Base-by-base conservation (phyloP, 1,140 invertebrate genomes). In the Drosophila kurseongensis region DNA sequence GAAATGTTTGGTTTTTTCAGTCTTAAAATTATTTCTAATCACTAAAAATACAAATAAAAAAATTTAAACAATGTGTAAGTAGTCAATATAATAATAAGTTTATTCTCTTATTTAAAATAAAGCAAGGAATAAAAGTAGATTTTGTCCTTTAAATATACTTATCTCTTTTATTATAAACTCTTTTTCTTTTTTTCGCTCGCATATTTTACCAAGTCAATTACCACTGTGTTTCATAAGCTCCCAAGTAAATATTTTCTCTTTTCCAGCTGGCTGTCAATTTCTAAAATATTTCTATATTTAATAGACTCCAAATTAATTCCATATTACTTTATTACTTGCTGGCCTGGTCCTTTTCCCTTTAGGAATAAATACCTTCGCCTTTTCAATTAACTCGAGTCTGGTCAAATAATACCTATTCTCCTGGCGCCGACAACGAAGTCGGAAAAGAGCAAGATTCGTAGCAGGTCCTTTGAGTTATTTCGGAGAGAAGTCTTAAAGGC, bases 371-470 rank as follows among this genome's bases (percentile, higher is more conserved):
- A 63, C 59, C 72, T 63, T 57, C 32, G 52, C 40, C 57, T 81
- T 86, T 80, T 82, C 82, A 86, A 85, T 85, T 85, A 68, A 76
- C 74, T 75, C 44, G 54, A 54, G 50, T 42, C 74, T 76, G 73
- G 52, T 50, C 73, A 59, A 67, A 76, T 67, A 76, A 69, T 76
- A 67, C 62, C 52, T 69, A 52, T 45, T 75, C 60, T 51, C 36
- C 10, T n/a, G 66, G 8, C 60, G 52, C 18, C 75, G 48, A 55
- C 47, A 29, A 32, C 29, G 48, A n/a, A 50, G 50, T 38, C 29
- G 45, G 32, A 48, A 63, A 79, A 42, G 65, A 73, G 44, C 40
- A 50, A 65, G 56, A 51, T 51, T 51, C 42, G 13, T 7, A 32
- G 75, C 42, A 52, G 50, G 77, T 78, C 41, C 52, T 72, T 59